Base-by-base conservation (phyloP, 1,140 invertebrate genomes). In the Steinernema khuongi region DNA sequence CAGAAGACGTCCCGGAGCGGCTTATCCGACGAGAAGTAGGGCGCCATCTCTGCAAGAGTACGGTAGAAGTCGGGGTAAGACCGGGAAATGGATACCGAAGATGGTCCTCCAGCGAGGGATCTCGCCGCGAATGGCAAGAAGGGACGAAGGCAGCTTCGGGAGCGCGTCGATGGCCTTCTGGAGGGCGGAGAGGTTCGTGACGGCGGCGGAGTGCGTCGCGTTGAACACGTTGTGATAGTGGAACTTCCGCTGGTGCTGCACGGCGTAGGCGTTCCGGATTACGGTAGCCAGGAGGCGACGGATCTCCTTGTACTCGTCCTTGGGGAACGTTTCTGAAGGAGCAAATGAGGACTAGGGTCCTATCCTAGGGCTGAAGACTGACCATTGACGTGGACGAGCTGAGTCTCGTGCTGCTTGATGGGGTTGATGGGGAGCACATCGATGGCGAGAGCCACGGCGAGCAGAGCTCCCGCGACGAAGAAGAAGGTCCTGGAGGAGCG, bases 1-100 rank as follows among this genome's bases (percentile, higher is more conserved):
- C 50, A 60, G 50, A 60, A 60, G 50, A 60, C 50, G 50, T 60
- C 50, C 4, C 50, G 50, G 50, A 60, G 50, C 11, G 50, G 50
- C 26, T 60, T 60, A n/a, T 60, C 50, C 7, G 50, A n/a, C 11
- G 50, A 60, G 50, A 60, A 60, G 50, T 60, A 60, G 2, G 50
- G 50, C 4, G 50, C 7, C 50, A 60, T 60, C 22, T 60, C 50
- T 60, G 50, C 11, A 60, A 17, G 22, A 11, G 7, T 22, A 4
- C 4, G 14, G 4, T 7, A 60, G 14, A 22, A 14, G 26, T 22
- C 50, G 22, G 14, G 4, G 7, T 60, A 14, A n/a, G 50, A n/a
- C 50, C 36, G n/a, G n/a, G 36, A 41, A 41, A n/a, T 41, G n/a
- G 7, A n/a, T 60, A 60, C 50, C 50, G 50, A 60, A 60, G 26